phyloP scores from a whole-genome alignment of 2,888 invertebrate species.

The Brassicogethes aeneus region DNA sequence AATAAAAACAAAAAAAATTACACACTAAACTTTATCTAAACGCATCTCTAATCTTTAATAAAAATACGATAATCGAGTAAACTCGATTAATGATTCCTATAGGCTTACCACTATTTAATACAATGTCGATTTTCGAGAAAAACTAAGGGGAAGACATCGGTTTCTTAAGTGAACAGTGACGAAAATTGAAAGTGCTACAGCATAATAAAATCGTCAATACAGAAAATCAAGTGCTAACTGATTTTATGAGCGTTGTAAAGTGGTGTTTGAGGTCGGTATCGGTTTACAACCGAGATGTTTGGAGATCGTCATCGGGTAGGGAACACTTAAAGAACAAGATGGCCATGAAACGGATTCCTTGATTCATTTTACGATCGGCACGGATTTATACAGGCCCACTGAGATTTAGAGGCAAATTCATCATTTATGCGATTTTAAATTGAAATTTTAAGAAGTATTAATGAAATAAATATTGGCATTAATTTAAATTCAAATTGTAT shows the following conservation, averaged over 20 bases:
- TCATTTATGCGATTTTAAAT: background rate
- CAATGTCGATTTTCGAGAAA: background rate
- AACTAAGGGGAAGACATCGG: background rate
- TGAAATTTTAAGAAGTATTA: too few relatives aligned
- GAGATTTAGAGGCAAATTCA: background rate
- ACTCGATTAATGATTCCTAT: too few relatives aligned
- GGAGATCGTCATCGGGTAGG: background rate
- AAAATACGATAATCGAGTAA: background rate
- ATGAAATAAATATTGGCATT: too few relatives aligned
- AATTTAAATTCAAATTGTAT: too few relatives aligned
- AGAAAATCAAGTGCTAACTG: background rate
- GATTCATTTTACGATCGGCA: conserved; percentile 17
- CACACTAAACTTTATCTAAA: too few relatives aligned
- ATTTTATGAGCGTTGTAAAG: background rate
- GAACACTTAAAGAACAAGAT: conserved; percentile 20
- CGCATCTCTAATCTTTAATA: too few relatives aligned
- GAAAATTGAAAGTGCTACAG: background rate
- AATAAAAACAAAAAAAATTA: too few relatives aligned
- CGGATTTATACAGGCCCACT: background rate
- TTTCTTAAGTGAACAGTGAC: background rate
- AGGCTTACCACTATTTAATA: background rate
- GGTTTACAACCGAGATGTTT: background rate
- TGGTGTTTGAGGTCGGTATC: background rate
- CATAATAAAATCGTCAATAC: background rate
- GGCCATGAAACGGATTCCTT: conserved; percentile 25